These are phyloP conservation scores for Neomicropteryx cornuta DNA, from an alignment of 1,140 invertebrate genomes.

Conservation along the genomic window DNA sequence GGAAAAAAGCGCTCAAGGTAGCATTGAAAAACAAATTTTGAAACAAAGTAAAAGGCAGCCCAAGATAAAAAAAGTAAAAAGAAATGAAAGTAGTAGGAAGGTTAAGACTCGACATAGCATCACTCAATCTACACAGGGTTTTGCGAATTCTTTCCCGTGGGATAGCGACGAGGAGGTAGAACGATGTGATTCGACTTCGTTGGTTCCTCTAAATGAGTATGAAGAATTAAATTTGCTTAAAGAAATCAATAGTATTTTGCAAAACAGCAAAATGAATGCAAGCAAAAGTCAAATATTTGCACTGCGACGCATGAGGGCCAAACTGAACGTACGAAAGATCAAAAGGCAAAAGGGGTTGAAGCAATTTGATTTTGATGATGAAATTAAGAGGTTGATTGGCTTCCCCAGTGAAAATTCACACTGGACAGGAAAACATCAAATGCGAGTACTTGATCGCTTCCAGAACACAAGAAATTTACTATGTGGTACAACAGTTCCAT, in stretches of 20 bases:
- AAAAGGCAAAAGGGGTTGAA: conserved; percentile 31
- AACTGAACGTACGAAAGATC: conserved; percentile 22
- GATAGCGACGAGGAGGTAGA: conserved; percentile 14
- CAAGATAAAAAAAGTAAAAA: no score
- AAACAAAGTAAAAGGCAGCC: no score
- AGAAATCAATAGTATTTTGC: conserved; percentile 22
- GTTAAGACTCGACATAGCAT: no score
- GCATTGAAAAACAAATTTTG: no score
- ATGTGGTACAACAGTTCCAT: no score
- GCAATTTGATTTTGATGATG: conserved; percentile 31
- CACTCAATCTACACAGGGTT: no score
- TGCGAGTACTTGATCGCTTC: not conserved
- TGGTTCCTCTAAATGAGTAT: conserved; percentile 25
- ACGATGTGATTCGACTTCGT: conserved; percentile 18
- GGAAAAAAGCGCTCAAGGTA: no score
- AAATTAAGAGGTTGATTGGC: no score
- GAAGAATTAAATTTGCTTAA: conserved; percentile 31
- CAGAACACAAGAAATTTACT: no score
- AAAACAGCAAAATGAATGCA: conserved; percentile 18
- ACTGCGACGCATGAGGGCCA: conserved; percentile 22
- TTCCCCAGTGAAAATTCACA: no score
- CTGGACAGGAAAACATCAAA: no score
- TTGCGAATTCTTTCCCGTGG: conserved; percentile 18
- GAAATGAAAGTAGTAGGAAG: no score
- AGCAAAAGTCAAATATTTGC: conserved; percentile 22